Conservation (phyloP, 2,888 invertebrate species). For the Heliconius ismenius region DNA sequence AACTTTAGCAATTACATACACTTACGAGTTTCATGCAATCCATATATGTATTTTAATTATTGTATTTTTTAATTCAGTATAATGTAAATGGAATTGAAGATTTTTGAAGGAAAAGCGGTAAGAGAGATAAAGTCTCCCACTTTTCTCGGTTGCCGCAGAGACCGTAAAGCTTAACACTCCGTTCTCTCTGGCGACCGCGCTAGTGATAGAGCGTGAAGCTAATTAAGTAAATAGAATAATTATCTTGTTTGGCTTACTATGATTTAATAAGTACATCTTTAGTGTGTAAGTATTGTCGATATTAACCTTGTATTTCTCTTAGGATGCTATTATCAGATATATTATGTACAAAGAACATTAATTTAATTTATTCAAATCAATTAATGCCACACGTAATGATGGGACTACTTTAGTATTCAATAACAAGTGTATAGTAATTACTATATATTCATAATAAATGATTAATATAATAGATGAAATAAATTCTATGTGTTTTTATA, state of each 20-base stretch:
- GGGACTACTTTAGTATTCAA: background rate
- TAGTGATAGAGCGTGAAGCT: too few relatives aligned
- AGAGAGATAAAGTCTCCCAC: too few relatives aligned
- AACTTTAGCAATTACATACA: slow-evolving; percentile 40
- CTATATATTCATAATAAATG: background rate
- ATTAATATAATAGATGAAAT: background rate
- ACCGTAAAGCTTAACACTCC: too few relatives aligned
- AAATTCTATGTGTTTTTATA: background rate
- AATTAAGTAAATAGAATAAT: background rate
- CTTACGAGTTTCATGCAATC: slow-evolving; percentile 22
- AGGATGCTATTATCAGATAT: background rate
- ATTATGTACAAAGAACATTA: slow-evolving; percentile 6
- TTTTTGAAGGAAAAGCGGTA: too few relatives aligned
- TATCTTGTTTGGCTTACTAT: background rate
- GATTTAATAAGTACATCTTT: background rate
- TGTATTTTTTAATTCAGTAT: background rate
- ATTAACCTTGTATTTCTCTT: background rate
- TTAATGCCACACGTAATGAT: slow-evolving; percentile 1
- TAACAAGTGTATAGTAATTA: background rate
- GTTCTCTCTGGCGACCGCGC: too few relatives aligned
- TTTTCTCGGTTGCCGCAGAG: too few relatives aligned
- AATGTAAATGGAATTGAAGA: background rate
- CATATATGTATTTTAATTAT: background rate
- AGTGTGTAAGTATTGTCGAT: background rate
- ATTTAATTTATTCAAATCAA: slow-evolving; percentile 12